phyloP scores from a whole-genome alignment of 2,888 invertebrate genomes.

The Autographa pulchrina region DNA sequence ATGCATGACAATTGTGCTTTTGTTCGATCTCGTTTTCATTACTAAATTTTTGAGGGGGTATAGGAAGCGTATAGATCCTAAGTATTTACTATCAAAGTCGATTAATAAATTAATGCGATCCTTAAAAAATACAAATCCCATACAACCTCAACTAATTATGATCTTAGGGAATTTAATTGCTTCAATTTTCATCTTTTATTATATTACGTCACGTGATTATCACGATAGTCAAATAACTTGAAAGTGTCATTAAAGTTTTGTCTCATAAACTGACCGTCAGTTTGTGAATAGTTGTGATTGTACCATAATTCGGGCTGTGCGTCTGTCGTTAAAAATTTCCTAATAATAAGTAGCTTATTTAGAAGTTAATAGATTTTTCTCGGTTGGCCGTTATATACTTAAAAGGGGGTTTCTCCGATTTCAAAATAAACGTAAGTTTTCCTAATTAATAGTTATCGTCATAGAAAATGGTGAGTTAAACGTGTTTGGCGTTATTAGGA shows the following conservation, averaged over 20 bases:
- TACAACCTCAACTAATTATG: background rate
- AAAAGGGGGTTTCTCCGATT: conserved; percentile 31
- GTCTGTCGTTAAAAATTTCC: conserved; percentile 58
- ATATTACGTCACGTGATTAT: conserved; percentile 12
- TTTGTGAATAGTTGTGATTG: conserved; percentile 59
- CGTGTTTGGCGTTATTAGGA: conserved; percentile 49
- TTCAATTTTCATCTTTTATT: background rate
- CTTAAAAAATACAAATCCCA: too few relatives aligned
- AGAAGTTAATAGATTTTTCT: conserved; percentile 42
- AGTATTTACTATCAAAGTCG: too few relatives aligned
- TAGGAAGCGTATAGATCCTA: too few relatives aligned
- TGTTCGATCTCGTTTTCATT: background rate
- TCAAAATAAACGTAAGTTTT: conserved; percentile 32
- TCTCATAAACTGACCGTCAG: conserved; percentile 37
- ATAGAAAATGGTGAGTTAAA: conserved; percentile 41
- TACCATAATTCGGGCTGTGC: conserved; percentile 75
- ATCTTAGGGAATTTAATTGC: background rate
- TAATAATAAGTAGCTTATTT: conserved; percentile 53
- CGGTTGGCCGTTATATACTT: conserved; percentile 59
- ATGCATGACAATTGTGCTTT: background rate
- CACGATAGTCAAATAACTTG: conserved; percentile 9
- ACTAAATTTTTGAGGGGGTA: too few relatives aligned
- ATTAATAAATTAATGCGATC: too few relatives aligned
- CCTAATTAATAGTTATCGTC: conserved; percentile 29
- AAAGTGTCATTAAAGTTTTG: background rate